These are phyloP conservation scores for Peribatodes rhomboidaria DNA, from an alignment of 2,888 invertebrate species.

Conservation along the genomic window DNA sequence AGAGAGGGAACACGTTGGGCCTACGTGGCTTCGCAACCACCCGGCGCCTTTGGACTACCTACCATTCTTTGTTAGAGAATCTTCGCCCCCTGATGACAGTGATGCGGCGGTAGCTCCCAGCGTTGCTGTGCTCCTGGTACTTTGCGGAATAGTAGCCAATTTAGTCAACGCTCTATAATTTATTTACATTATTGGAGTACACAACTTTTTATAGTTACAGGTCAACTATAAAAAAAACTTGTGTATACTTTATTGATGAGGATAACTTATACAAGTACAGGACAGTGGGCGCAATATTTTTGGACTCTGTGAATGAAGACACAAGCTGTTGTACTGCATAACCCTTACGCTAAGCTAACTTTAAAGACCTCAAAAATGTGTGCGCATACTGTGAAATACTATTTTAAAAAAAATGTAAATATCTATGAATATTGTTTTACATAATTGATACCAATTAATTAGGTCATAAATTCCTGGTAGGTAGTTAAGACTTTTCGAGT, in stretches of 20 bases:
- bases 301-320: too few relatives aligned
- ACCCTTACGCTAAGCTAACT: too few relatives aligned
- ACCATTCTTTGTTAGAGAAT: constrained; percentile 89
- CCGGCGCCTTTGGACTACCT: constrained; percentile 89
- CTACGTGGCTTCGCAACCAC: constrained; percentile 88
- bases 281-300: too few relatives aligned
- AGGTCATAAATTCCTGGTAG: background rate
- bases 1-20: constrained; percentile 82
- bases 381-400: too few relatives aligned
- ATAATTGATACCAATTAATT: background rate
- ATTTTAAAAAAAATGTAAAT: too few relatives aligned
- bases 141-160: constrained; percentile 57
- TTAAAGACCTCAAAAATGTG: too few relatives aligned
- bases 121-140: constrained; percentile 55
- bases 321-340: too few relatives aligned
- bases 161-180: constrained; percentile 30
- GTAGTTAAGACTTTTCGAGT: background rate
- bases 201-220: too few relatives aligned
- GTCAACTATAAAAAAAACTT: too few relatives aligned
- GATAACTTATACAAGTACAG: background rate
- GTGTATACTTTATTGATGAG: background rate
- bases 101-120: constrained; percentile 48
- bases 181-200: background rate
- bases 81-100: constrained; percentile 44
- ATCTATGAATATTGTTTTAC: too few relatives aligned